Base-by-base conservation (phyloP, 2,888 invertebrate species). In the Magallana nippona region DNA sequence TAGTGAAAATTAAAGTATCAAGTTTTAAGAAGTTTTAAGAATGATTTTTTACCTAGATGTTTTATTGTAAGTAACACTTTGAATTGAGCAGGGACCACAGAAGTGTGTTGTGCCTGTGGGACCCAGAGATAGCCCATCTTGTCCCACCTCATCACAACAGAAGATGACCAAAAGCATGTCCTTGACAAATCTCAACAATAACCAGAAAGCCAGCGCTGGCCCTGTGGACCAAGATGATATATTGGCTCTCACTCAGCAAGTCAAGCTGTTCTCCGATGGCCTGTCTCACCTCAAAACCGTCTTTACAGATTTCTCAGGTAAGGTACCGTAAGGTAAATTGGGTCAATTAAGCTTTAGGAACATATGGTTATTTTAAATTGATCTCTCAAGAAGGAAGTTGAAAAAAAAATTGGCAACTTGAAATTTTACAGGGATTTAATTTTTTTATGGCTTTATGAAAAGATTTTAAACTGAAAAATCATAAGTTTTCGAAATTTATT, bases 211-310 rank as follows among this genome's bases (percentile, higher is more conserved):
- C 19, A 84, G 93, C n/a, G 91, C 82, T 89, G 87, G 92, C 56
- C 93, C 94, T 81, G 89, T 92, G 13, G 95, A 95, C 87, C 94
- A 95, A 86, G 95, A 95, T 86, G 95, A 95, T 87, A 95, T 95
- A 81, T 92, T 94, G 56, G 93, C 93, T 10, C 93, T 95, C 44
- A 95, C 95, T 0, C 94, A 95, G 78, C 94, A 95, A 89, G 95
- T 95, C 81, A 92, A 95, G 80, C 93, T 92, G 81, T 95, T 95
- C 90, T 95, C 95, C 80, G 95, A 95, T 88, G 94, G 94, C 1
- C 92, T 95, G 2, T 94, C 94, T 15, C 94, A 92, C 85, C 93
- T 95, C 15, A 94, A 94, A 87, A 89, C 92, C 78, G 92, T 94
- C 60, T 94, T 95, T 87, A 92, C 92, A 82, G 93, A 94, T 57